phyloP scores from a whole-genome alignment of 2,888 invertebrate genomes.

The Zygogramma bicolorata region DNA sequence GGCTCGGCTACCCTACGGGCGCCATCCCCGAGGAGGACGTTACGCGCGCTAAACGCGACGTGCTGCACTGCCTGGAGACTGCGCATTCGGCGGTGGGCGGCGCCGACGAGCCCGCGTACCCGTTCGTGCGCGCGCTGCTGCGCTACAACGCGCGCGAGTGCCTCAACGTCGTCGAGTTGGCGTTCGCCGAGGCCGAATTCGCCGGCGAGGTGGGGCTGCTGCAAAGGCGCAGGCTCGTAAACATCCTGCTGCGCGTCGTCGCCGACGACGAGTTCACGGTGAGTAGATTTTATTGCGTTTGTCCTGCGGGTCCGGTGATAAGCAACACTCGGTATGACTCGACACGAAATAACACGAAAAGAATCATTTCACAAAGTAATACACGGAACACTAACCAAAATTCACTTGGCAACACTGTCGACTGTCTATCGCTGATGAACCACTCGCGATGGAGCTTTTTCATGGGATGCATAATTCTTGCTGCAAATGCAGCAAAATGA shows the following conservation, averaged over 20 bases:
- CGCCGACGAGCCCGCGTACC: conserved; percentile 76
- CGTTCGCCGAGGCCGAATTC: conserved; percentile 86
- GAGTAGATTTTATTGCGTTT: conserved; percentile 63
- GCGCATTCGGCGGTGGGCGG: conserved; percentile 75
- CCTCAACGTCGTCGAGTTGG: conserved; percentile 85
- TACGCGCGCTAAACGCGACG: conserved; percentile 78
- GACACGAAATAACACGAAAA: not conserved
- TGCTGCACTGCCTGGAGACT: conserved; percentile 78
- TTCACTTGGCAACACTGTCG: too few species aligned
- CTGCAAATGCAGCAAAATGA: too few species aligned
- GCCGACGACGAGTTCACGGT: conserved; percentile 76
- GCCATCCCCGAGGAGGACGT: conserved; percentile 75
- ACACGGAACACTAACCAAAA: too few species aligned
- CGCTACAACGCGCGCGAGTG: conserved; percentile 88
- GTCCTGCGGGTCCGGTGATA: too few species aligned
- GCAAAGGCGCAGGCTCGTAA: conserved; percentile 81
- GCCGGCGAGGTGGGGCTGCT: conserved; percentile 77
- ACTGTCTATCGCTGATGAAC: too few species aligned
- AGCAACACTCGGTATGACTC: too few species aligned
- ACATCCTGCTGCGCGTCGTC: conserved; percentile 83
- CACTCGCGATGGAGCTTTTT: too few species aligned
- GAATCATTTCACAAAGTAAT: too few species aligned
- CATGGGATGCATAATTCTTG: too few species aligned
- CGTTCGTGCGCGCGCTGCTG: conserved; percentile 79
- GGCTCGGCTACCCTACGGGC: conserved; percentile 82